A percentile compares a stretch with the other conserved stretches of the same genome.
Evolutionary conservation across 2,113 vertebrate species (phyloP).

Genomic region (human (Homo sapiens)): GRCh38 chr22:44304001-44304500

Average conservation of each 20-base stretch:
- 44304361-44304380: fast-evolving
- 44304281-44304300: too few relatives aligned
- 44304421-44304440: neutral
- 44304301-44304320: fast-evolving
- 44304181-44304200: fast-evolving
- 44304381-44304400: fast-evolving
- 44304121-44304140: too few relatives aligned
- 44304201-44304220: fast-evolving
- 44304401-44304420: fast-evolving
- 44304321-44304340: fast-evolving
- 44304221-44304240: neutral
- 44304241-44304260: neutral
- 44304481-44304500: fast-evolving
- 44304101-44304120: neutral
- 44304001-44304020: neutral
- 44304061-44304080: neutral
- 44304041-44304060: fast-evolving
- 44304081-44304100: neutral
- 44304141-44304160: neutral
- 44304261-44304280: fast-evolving
- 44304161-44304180: neutral
- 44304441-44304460: too few relatives aligned
- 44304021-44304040: fast-evolving
- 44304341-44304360: too few relatives aligned
- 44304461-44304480: fast-evolving